Evolutionary conservation across 1,140 invertebrate species (phyloP), one percentile per base, ranked within the genome.

Genomic region (Drosophila sp.): DNA sequence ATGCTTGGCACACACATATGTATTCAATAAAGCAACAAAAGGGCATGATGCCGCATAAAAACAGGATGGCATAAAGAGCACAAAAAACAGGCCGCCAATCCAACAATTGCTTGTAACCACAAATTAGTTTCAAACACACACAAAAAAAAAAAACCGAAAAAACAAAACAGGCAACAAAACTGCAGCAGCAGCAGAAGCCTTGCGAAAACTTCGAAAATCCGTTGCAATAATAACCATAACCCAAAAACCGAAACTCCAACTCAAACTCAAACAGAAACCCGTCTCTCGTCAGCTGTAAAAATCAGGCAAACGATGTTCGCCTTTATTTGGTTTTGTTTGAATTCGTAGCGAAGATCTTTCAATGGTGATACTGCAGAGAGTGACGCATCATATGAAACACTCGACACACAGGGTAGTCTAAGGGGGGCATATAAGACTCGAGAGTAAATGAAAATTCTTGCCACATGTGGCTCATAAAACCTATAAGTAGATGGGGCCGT

Each of bases 51-150:
- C 84, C 83, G 83, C 80, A 89, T 72, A 75, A 63, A 61, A 40
- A 75, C 72, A 63, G 29, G 73, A 75, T 29, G 35, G 64, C 70
- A 57, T 50, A 64, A 55, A 65, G 30, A 40, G 56, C 61, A 63
- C 17, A 17, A 58, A 72, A 64, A 70, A 71, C 67, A 70, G 58
- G 56, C 60, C 60, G 60, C 60, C 35, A 62, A 62, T 41, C 41
- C 76, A 58, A 58, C 50, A 68, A 72, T 67, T 30, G 81, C 82
- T 80, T 81, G 83, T 83, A 87, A 87, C 84, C 73, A 71, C 83
- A 87, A 87, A 87, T 87, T 87, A 89, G 83, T 89, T 86, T 80
- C 80, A 89, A 76, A 75, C 84, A 83, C 77, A 87, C 66, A 76
- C 29, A 67, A 55, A 56, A 38, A 11, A 38, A 11, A 4, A 38